Evolutionary conservation across 2,797 vertebrate species (phyloP), one percentile per base, ranked within the genome.

Genomic region (Galagoides demidoff): DNA sequence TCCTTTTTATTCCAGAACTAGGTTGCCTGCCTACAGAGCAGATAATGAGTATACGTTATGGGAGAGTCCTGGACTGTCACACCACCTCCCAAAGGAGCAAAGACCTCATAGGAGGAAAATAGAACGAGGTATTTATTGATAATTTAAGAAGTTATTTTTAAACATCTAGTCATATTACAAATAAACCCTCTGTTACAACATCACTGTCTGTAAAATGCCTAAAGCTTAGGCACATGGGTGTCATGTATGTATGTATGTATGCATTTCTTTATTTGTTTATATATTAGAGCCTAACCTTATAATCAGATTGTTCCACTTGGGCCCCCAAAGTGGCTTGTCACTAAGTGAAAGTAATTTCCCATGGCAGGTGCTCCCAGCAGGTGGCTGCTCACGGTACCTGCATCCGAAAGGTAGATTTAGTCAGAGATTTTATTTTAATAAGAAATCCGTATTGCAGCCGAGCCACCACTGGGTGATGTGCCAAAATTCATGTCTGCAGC

Each of bases 401-500:
- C 97, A 95, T 97, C 96, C 63, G 97, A 98, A 99, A 98, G 98
- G 98, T 98, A 98, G 97, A 98, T 98, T 98, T 98, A 98, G 98
- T 97, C 97, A 98, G 98, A 98, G 98, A 98, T 98, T 98, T 98
- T 98, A 98, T 99, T 98, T 97, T 98, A 99, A 99, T 98, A 98
- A 98, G 98, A 98, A 98, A 98, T 98, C 98, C 95, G 98, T 98
- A 98, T 98, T 99, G 97, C 98, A 98, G 97, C 98, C 98, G 98
- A 99, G 98, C 98, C 97, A 96, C 98, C 98, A 98, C 98, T 99
- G 98, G 97, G 98, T 99, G 98, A 97, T 92, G 98, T 99, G 98
- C 99, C 99, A 99, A 99, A 98, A 98, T 98, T 97, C 92, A 98
- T 98, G 98, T 98, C 98, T 99, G 98, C 98, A 98, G 98, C 98